These are phyloP conservation scores for Propsilocerus akamusi DNA, from an alignment of 1,140 invertebrate species.

Conservation along the genomic window DNA sequence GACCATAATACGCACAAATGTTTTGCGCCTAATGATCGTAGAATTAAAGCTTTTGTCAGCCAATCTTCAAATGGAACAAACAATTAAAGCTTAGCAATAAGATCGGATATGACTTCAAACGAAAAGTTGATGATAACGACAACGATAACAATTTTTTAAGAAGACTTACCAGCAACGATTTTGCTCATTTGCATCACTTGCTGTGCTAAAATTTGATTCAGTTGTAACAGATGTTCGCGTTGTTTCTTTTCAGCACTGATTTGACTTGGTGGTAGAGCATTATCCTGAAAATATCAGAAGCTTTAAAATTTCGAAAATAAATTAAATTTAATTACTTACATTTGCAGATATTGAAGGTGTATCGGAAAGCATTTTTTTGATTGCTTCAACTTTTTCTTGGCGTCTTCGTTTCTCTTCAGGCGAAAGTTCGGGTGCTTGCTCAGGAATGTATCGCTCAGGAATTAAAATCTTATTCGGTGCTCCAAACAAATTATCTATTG, in stretches of 20 bases:
- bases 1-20: not conserved
- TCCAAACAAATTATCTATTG: constrained; percentile 66
- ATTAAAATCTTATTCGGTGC: constrained; percentile 80
- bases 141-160: constrained; percentile 7
- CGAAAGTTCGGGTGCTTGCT: constrained; percentile 59
- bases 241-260: constrained; percentile 67
- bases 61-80: not conserved
- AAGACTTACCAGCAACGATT: constrained; percentile 67
- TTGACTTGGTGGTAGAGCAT: constrained; percentile 30
- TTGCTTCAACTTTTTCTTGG: constrained; percentile 72
- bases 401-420: constrained; percentile 65
- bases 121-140: constrained; percentile 3
- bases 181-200: constrained; percentile 88
- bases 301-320: not conserved
- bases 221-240: constrained; percentile 66
- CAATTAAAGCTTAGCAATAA: not conserved
- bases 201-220: constrained; percentile 81
- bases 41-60: not conserved
- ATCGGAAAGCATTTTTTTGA: constrained; percentile 75
- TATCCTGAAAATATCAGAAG: constrained; percentile 13
- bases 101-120: not conserved
- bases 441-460: constrained; percentile 78
- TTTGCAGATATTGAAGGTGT: constrained; percentile 30
- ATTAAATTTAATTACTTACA: constrained; percentile 12
- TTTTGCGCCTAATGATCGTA: constrained; percentile 5